Percentiles rank a stretch among this genome's conserved stretches.
phyloP scores from a whole-genome alignment of 2,113 vertebrate species.

The Porphyrio hochstetteri region DNA sequence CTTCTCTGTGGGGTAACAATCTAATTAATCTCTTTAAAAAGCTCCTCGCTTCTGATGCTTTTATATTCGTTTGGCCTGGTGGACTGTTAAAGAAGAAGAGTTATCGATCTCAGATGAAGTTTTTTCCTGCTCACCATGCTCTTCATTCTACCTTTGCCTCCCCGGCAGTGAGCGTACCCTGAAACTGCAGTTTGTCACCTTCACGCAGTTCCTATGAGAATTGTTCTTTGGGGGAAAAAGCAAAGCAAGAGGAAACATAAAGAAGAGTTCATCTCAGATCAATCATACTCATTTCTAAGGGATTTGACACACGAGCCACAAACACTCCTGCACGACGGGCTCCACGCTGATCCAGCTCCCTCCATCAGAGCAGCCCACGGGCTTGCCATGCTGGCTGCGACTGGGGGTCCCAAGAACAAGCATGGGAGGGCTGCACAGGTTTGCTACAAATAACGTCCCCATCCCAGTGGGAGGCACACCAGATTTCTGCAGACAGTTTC shows the following conservation, averaged over 20 bases:
- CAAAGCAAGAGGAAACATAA: not conserved
- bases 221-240: not conserved
- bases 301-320: not conserved
- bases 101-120: slow-evolving; percentile 27
- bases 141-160: slow-evolving; percentile 13
- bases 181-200: not conserved
- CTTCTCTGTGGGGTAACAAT: not conserved
- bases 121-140: not conserved
- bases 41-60: not conserved
- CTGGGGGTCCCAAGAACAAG: not conserved
- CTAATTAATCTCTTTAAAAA: slow-evolving; percentile 1
- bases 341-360: not conserved
- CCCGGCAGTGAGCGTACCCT: not conserved
- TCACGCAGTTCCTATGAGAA: not conserved
- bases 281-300: not conserved
- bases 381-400: not conserved
- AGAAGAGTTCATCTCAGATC: not conserved
- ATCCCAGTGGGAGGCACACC: not conserved
- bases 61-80: not conserved
- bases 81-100: slow-evolving; percentile 17
- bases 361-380: not conserved
- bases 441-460: not conserved
- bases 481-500: not conserved
- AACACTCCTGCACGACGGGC: not conserved
- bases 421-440: accelerated